phyloP scores from a whole-genome alignment of 2,888 invertebrate species.

The Trypoxylon attenuatum region DNA sequence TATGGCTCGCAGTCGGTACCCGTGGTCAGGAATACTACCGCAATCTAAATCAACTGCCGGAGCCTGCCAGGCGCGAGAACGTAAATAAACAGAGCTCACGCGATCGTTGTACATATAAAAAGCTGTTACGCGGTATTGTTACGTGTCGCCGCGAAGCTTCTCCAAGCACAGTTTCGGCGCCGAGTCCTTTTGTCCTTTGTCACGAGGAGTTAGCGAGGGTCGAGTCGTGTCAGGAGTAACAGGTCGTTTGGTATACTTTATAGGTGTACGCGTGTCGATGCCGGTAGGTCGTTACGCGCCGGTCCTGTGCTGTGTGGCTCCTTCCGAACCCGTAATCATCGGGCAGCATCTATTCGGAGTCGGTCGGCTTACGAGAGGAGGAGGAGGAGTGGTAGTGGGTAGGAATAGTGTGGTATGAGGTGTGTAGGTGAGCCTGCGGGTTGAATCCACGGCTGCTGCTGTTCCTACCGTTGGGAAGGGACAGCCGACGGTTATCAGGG shows the following conservation, averaged over 20 bases:
- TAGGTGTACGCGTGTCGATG: constrained; percentile 45
- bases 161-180: background rate
- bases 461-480: constrained; percentile 15
- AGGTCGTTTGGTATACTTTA: constrained; percentile 47
- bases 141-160: too few relatives aligned
- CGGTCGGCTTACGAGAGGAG: background rate
- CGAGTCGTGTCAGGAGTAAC: constrained; percentile 48
- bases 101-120: too few relatives aligned
- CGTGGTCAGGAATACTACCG: too few relatives aligned
- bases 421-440: constrained; percentile 23
- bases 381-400: background rate
- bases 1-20: too few relatives aligned
- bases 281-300: constrained; percentile 38
- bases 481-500: constrained; percentile 26
- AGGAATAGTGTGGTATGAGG: constrained; percentile 22
- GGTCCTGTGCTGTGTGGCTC: constrained; percentile 13
- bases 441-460: constrained; percentile 24
- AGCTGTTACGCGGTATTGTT: too few relatives aligned
- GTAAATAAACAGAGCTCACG: too few relatives aligned
- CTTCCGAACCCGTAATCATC: constrained; percentile 52
- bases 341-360: constrained; percentile 52
- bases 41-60: too few relatives aligned
- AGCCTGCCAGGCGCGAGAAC: too few relatives aligned
- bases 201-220: too few relatives aligned
- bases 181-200: constrained; percentile 3